Evolutionary conservation across 1,140 invertebrate species (phyloP), one percentile per base, ranked within the genome.

Genomic region (Drosophila saltans): DNA sequence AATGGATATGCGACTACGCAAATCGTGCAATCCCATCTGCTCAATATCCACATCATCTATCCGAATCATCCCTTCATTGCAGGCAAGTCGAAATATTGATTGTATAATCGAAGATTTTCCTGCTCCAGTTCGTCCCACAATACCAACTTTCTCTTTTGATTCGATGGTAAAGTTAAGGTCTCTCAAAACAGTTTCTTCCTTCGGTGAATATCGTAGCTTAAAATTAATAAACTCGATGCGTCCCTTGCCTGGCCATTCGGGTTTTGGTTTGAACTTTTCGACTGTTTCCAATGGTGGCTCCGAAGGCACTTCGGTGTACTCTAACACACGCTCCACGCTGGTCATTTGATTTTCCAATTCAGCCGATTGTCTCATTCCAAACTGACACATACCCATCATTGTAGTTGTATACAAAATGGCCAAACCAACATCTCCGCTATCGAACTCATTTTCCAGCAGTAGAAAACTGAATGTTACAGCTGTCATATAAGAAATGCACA

Each of bases 91-190:
- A 83, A 98, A 98, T 0, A 98, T 90, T 1, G 97, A 96, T 30
- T 95, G 93, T 63, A 98, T 97, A 3, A 98, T 92, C 0, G 97
- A 98, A 0, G 97, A 97, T 92, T 99, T 99, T 11, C 98, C 98
- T 41, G 98, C 97, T 1, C 98, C 98, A 8, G 97, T 97, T 85
- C 96, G 93, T 3, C 97, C 97, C 16, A 97, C 97, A 67, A 98
- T 96, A 2, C 97, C 96, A 63, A 97, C 9, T 96, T 96, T 98
- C 92, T 98, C 97, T 48, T 92, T 93, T 0, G 96, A 93, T 45
- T 95, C 73, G 26, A 98, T 95, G 0, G 90, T 86, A 57, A 97
- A 95, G 30, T 93, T 94, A 0, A 97, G 92, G 72, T 95, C 93
- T 63, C 94, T 95, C 3, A 97, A 90, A 1, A 97, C 95, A 0